Conservation (phyloP, 2,888 invertebrate genomes). For the Boloria selene region DNA sequence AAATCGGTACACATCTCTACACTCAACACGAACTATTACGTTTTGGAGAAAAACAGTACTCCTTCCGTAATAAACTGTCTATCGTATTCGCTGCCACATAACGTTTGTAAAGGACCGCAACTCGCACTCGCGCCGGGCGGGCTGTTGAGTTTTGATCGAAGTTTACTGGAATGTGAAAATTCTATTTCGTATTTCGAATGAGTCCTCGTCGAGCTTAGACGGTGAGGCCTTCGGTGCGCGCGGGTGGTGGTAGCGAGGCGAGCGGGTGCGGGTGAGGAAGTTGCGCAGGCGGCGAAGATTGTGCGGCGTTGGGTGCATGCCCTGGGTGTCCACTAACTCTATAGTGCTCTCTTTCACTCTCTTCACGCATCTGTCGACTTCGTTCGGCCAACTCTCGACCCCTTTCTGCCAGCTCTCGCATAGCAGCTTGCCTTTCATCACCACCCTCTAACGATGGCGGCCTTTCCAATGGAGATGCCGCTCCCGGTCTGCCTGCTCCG, state of each 20-base stretch:
- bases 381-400: slow-evolving; percentile 79
- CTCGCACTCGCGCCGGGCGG: slow-evolving; percentile 38
- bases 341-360: slow-evolving; percentile 69
- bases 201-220: slow-evolving; percentile 73
- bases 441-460: slow-evolving; percentile 73
- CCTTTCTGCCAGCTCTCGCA: slow-evolving; percentile 80
- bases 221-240: slow-evolving; percentile 88
- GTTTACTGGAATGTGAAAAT: slow-evolving; percentile 38
- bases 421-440: slow-evolving; percentile 73
- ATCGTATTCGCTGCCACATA: slow-evolving; percentile 42
- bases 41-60: slow-evolving; percentile 20
- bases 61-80: slow-evolving; percentile 48
- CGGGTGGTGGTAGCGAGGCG: slow-evolving; percentile 84
- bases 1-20: slow-evolving; percentile 73
- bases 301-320: slow-evolving; percentile 70
- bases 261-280: slow-evolving; percentile 65
- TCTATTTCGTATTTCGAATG: slow-evolving; percentile 8
- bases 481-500: slow-evolving; percentile 79
- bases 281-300: slow-evolving; percentile 55
- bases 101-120: slow-evolving; percentile 59
- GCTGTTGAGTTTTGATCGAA: slow-evolving; percentile 20
- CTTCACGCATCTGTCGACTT: slow-evolving; percentile 78
- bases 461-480: slow-evolving; percentile 77
- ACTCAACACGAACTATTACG: slow-evolving; percentile 61
- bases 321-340: slow-evolving; percentile 66